Evolutionary conservation across 2,113 vertebrate genomes (phyloP).

Genomic region (Ciconia boyciana): DNA sequence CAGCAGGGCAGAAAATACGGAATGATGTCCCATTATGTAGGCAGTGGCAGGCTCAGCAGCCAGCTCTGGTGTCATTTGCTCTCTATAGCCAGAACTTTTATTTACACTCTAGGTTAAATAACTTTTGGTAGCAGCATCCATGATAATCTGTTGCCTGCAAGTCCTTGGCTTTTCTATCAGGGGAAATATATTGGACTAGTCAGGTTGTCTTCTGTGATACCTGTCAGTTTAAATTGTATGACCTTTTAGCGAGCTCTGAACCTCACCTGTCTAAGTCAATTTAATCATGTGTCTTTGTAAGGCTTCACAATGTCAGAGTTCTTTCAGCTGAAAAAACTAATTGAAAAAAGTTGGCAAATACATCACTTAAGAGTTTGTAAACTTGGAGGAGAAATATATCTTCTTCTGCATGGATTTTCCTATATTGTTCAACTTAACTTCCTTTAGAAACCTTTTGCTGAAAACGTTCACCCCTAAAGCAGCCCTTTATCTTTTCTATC

Average conservation of each 20-base stretch:
- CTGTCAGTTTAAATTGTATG: constrained; percentile 36
- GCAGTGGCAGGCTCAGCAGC: background rate
- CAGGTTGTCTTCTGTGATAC: background rate
- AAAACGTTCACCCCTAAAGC: background rate
- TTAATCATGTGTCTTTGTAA: constrained; percentile 32
- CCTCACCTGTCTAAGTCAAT: constrained; percentile 52
- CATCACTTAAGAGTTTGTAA: background rate
- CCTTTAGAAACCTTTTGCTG: background rate
- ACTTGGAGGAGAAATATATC: background rate
- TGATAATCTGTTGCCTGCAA: background rate
- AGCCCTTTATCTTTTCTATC: background rate
- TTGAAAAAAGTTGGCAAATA: background rate
- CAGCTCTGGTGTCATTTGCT: background rate
- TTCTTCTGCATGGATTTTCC: background rate
- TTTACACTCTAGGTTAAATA: background rate
- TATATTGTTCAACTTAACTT: background rate
- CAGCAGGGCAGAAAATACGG: background rate
- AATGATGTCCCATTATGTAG: background rate
- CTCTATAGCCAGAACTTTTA: background rate
- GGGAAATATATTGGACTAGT: constrained; percentile 11
- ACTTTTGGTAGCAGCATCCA: background rate
- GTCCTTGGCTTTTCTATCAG: background rate
- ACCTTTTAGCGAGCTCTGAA: constrained; percentile 49
- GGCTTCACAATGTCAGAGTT: background rate
- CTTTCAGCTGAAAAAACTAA: constrained; percentile 52